Base-by-base conservation (phyloP, 2,113 vertebrate species). In the Smithornis capensis region DNA sequence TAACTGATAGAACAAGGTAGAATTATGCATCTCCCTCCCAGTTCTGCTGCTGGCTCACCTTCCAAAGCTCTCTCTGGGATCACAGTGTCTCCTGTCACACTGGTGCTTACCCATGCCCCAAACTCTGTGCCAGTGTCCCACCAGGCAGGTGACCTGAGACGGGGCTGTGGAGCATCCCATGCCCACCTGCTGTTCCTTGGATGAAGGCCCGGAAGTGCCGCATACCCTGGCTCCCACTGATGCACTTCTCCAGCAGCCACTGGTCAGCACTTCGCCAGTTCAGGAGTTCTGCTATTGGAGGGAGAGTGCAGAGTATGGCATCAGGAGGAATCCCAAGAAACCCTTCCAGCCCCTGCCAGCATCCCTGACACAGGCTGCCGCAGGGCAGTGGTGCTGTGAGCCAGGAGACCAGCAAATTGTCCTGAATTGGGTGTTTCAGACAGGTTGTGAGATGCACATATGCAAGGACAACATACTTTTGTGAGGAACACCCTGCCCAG, bases 161-260 rank as follows among this genome's bases (percentile, higher is more conserved):
- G 47, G 45, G 25, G 9, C 38, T 22, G 23, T 8, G 19, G 27
- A 78, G 35, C 23, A 4, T 22, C 22, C 38, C 0, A 1, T 91
- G 79, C 96, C 74, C 78, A 98, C 98, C 98, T 97, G 96, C 87
- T 4, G 57, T 97, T 81, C 96, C 96, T 62, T n/a, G 96, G 90
- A 98, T 8, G 50, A 97, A 98, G 84, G 97, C 64, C 2, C 33
- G 82, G 64, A 98, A 97, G 23, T 96, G 95, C 95, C 44, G 92
- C 94, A 98, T 97, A 65, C 97, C 98, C 16, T 96, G 90, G 94
- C 93, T 97, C 12, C 98, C 95, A 0, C 96, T 94, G 83, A 98
- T 79, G 89, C 97, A 98, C 70, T 96, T 97, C 85, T 97, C 93
- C 38, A 98, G 96, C 42, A 98, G 97, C 98, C 98, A 98, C 76